Evolutionary conservation across 2,797 vertebrate genomes (phyloP), one percentile per base, ranked within the genome.

Genomic region (Takifugu ocellatus): DNA sequence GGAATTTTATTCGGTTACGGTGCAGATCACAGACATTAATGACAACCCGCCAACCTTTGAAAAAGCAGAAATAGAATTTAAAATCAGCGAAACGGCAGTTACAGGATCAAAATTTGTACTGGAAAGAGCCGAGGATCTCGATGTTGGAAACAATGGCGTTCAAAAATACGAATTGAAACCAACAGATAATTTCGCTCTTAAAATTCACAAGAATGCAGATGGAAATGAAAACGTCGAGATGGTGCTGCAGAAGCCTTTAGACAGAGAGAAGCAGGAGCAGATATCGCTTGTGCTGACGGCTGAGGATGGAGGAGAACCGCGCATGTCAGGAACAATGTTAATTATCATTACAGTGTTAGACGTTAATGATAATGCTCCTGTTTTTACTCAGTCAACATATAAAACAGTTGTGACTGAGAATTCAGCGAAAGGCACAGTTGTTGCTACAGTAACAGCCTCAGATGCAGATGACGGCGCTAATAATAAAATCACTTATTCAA

Each of bases 1-100:
- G 53, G 92, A 94, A 60, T 80, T 95, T 45, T 93, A 91, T 39
- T 88, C 77, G 0, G 87, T 93, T 21, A 84, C 85, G 0, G 69
- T 92, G 0, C 87, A 92, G 79, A 84, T 93, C 3, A 77, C 52
- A 1, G 91, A 93, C 42, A 72, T 85, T 0, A 86, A 85, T 47
- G 77, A 88, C 52, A 68, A 91, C 74, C 2, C 84, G 48, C 72
- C 90, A n/a, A 59, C 78, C 5, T 92, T 93, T 72, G 63, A 70
- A 4, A 70, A 62, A 27, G 3, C 3, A 0, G 69, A 79, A 1
- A 82, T 85, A 0, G 31, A 45, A 1, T 78, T 93, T 1, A 81
- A 86, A 56, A 91, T 94, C 0, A 87, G 77, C 1, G 93, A 94
- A 31, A 84, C 64, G 0, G 62, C 89, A 0, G 6, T 60, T 0